phyloP scores from a whole-genome alignment of 2,888 invertebrate genomes.

The Eristalis tenax region DNA sequence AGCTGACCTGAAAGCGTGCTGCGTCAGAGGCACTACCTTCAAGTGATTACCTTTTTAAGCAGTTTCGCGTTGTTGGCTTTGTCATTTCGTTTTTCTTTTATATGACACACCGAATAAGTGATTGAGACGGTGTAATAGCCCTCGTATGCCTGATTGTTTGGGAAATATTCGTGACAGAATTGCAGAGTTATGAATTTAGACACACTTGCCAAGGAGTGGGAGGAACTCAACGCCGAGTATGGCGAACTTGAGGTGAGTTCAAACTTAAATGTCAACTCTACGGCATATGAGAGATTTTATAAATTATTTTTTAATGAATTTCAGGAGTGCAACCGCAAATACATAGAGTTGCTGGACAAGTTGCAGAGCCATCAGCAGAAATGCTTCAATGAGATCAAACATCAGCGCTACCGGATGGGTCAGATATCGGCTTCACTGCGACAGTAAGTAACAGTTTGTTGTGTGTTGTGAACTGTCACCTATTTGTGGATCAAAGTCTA shows the following conservation, averaged over 20 bases:
- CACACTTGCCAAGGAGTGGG: slow-evolving; percentile 87
- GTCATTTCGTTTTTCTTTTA: slow-evolving; percentile 22
- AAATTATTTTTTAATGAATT: slow-evolving; percentile 40
- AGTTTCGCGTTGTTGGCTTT: slow-evolving; percentile 4
- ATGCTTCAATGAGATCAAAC: slow-evolving; percentile 93
- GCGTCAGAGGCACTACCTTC: slow-evolving; percentile 35
- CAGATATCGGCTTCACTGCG: slow-evolving; percentile 89
- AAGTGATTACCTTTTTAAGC: not conserved
- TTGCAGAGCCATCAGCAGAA: slow-evolving; percentile 91
- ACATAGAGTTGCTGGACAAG: slow-evolving; percentile 92
- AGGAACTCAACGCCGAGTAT: slow-evolving; percentile 89
- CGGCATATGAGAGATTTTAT: not conserved
- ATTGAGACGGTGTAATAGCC: slow-evolving; percentile 34
- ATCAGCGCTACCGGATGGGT: slow-evolving; percentile 94
- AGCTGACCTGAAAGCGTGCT: slow-evolving; percentile 32
- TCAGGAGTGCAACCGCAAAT: slow-evolving; percentile 86
- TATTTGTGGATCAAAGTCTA: slow-evolving; percentile 23
- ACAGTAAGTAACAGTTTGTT: slow-evolving; percentile 84
- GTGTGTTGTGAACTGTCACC: not conserved
- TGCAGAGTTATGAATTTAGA: slow-evolving; percentile 82
- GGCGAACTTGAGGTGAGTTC: slow-evolving; percentile 89
- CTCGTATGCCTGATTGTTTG: slow-evolving; percentile 24
- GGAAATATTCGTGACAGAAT: not conserved
- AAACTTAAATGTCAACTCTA: slow-evolving; percentile 9
- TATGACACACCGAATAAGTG: slow-evolving; percentile 50